Evolutionary conservation across 2,113 vertebrate species (phyloP).

Genomic region (Pycnonotus jocosus): DNA sequence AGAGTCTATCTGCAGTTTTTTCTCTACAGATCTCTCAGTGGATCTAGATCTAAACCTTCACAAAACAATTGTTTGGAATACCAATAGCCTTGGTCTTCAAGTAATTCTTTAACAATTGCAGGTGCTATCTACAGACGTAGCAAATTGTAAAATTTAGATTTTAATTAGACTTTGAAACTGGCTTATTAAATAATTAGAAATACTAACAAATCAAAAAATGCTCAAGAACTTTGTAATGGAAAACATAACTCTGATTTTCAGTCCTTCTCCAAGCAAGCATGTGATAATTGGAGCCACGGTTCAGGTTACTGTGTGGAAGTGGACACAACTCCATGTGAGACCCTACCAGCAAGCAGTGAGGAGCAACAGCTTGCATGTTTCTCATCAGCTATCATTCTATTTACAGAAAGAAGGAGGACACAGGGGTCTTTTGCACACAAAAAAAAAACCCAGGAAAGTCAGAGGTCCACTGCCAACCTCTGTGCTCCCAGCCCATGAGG

Average conservation of each 20-base stretch:
- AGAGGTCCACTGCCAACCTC: neutral
- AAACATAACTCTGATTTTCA: neutral
- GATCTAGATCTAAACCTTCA: neutral
- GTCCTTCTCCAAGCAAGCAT: neutral
- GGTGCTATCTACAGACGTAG: neutral
- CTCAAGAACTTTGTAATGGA: neutral
- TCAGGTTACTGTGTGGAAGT: neutral
- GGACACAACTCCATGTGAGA: neutral
- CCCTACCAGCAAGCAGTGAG: neutral
- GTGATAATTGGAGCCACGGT: fast-evolving
- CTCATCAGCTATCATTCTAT: neutral
- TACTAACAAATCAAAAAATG: neutral
- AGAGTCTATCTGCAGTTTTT: neutral
- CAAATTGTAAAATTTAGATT: neutral
- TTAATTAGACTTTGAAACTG: neutral
- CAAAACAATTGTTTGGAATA: neutral
- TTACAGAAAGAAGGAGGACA: neutral
- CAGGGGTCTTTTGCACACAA: neutral
- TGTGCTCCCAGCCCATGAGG: neutral
- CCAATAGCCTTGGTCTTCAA: neutral
- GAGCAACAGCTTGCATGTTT: neutral
- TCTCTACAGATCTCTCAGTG: neutral
- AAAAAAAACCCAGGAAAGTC: neutral
- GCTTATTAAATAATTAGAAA: neutral
- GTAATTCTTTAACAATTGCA: neutral